Conservation (phyloP, 2,888 invertebrate species). For the Napeogenes sylphis region DNA sequence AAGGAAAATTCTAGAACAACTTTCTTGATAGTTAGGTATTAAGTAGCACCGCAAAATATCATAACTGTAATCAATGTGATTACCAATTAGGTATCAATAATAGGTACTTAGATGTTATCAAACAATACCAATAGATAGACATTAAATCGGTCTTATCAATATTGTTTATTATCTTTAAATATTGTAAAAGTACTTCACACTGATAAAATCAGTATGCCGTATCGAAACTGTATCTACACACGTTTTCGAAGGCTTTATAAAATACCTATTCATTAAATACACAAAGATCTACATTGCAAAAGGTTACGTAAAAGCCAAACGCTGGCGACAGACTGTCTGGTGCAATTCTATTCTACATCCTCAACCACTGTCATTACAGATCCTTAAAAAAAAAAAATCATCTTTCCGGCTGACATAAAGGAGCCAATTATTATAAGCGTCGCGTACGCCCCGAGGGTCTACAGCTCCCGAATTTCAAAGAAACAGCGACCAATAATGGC, state of each 20-base stretch:
- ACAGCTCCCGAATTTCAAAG: conserved; percentile 72
- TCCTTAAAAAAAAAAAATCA: conserved; percentile 69
- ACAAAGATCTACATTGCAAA: neutral
- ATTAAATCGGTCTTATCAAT: conserved; percentile 68
- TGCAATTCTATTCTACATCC: conserved; percentile 43
- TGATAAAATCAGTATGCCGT: conserved; percentile 67
- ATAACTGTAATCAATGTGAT: conserved; percentile 48
- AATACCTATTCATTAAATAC: too few species aligned
- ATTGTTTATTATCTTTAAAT: conserved; percentile 70
- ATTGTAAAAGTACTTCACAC: conserved; percentile 67
- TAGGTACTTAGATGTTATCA: conserved; percentile 63
- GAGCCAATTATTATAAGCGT: conserved; percentile 66
- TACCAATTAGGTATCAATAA: conserved; percentile 54
- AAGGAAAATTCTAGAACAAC: conserved; percentile 17
- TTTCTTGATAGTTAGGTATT: conserved; percentile 9
- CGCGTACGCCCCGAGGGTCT: conserved; percentile 51
- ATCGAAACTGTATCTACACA: conserved; percentile 48
- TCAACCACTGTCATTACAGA: conserved; percentile 62
- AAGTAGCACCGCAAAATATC: conserved; percentile 40
- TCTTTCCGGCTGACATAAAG: conserved; percentile 68
- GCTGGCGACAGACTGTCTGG: conserved; percentile 68
- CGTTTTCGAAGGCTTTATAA: conserved; percentile 34
- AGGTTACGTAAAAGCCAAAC: conserved; percentile 13
- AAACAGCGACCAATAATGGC: conserved; percentile 42
- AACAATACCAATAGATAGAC: conserved; percentile 70